Conservation (phyloP, 2,113 vertebrate genomes). For the Pygoscelis adeliae region DNA sequence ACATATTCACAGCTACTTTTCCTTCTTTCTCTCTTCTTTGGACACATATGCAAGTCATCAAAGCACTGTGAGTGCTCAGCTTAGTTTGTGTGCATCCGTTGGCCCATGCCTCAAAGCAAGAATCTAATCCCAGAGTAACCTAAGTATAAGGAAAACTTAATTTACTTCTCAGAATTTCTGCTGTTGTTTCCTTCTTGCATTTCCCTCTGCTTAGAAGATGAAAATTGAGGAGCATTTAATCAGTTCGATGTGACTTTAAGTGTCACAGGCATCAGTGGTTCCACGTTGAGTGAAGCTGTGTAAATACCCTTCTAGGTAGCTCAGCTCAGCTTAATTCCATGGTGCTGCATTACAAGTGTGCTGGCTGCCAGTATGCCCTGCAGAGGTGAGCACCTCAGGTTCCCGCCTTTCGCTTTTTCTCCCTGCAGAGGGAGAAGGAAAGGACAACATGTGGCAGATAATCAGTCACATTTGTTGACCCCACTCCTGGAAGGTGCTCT, state of each 20-base stretch:
- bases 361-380: not conserved
- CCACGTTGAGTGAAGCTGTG: not conserved
- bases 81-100: not conserved
- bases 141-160: not conserved
- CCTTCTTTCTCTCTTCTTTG: not conserved
- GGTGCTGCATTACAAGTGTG: not conserved
- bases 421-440: not conserved
- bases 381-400: not conserved
- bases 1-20: not conserved
- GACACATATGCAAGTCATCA: not conserved
- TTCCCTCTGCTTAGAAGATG: not conserved
- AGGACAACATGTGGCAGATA: not conserved
- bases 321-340: not conserved
- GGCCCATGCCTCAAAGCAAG: not conserved
- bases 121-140: not conserved
- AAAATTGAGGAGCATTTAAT: not conserved
- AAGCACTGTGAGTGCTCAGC: not conserved
- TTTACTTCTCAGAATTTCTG: not conserved
- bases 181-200: not conserved
- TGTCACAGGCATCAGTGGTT: not conserved
- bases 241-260: not conserved
- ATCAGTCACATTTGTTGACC: not conserved
- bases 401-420: not conserved
- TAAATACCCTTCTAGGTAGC: not conserved
- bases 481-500: not conserved